These are phyloP conservation scores for Anabas testudineus DNA, from an alignment of 2,797 vertebrate genomes.

Conservation along the genomic window DNA sequence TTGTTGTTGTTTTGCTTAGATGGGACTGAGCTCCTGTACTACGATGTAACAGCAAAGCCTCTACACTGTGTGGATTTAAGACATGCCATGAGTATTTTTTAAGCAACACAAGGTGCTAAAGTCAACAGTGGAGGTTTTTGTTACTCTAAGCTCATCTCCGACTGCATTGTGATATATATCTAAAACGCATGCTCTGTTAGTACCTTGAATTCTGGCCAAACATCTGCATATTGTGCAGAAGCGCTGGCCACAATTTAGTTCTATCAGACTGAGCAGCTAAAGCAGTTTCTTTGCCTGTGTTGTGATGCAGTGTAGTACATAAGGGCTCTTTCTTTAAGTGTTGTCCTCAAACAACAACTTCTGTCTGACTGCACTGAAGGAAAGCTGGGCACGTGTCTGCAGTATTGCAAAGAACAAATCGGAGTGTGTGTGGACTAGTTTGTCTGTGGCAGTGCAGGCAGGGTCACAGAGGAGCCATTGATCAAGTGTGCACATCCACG, in stretches of 20 bases:
- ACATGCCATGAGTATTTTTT: constrained; percentile 23
- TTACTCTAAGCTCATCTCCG: constrained; percentile 33
- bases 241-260: constrained; percentile 25
- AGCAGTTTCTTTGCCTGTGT: constrained; percentile 48
- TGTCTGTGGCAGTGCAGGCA: constrained; percentile 56
- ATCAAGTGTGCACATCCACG: constrained; percentile 63
- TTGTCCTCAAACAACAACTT: constrained; percentile 54
- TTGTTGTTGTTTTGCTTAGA: constrained; percentile 38
- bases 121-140: constrained; percentile 40
- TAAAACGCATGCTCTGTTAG: constrained; percentile 43
- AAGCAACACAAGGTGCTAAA: constrained; percentile 37
- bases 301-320: constrained; percentile 37
- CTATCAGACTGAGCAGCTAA: constrained; percentile 38
- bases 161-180: constrained; percentile 45
- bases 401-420: constrained; percentile 67
- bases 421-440: constrained; percentile 44
- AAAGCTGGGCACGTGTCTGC: constrained; percentile 56
- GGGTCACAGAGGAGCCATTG: constrained; percentile 80
- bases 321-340: constrained; percentile 47
- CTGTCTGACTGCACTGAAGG: constrained; percentile 51
- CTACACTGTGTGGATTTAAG: constrained; percentile 43
- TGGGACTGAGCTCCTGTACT: constrained; percentile 19
- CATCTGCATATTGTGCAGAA: constrained; percentile 25
- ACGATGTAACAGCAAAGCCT: constrained; percentile 27
- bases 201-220: constrained; percentile 35